Evolutionary conservation across 2,888 invertebrate genomes (phyloP).

Genomic region (Horisme vitalbata): DNA sequence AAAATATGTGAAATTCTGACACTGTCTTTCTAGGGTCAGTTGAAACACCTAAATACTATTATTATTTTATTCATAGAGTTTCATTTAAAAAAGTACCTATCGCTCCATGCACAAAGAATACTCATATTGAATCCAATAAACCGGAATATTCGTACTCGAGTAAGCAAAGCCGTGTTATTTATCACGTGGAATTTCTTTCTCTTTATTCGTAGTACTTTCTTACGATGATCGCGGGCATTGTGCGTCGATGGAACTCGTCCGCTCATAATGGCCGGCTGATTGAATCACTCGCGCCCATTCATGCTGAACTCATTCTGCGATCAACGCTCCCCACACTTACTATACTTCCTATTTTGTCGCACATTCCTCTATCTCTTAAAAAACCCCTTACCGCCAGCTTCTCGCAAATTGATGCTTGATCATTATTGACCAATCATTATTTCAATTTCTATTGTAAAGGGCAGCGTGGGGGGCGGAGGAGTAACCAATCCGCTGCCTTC

Average conservation of each 20-base stretch:
- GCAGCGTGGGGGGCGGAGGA: too few species aligned
- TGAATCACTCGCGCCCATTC: constrained; percentile 66
- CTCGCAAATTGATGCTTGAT: too few species aligned
- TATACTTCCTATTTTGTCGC: constrained; percentile 41
- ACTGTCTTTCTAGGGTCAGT: too few species aligned
- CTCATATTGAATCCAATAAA: constrained; percentile 47
- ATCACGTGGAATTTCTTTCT: constrained; percentile 62
- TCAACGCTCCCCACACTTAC: constrained; percentile 46
- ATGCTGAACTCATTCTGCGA: constrained; percentile 55
- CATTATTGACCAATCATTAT: too few species aligned
- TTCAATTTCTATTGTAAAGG: too few species aligned
- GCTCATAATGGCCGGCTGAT: constrained; percentile 64
- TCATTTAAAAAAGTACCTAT: constrained; percentile 5
- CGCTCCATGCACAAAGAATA: constrained; percentile 33
- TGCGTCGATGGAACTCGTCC: constrained; percentile 55
- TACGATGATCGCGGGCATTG: constrained; percentile 55
- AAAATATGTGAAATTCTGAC: too few species aligned
- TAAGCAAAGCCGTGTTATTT: constrained; percentile 36
- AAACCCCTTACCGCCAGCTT: too few species aligned
- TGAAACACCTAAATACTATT: too few species aligned
- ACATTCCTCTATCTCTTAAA: constrained; percentile 17
- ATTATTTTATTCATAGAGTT: not conserved
- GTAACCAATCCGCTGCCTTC: too few species aligned
- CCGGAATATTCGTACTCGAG: constrained; percentile 38
- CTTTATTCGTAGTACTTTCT: constrained; percentile 49